Base-by-base conservation (phyloP, 2,797 vertebrate species). In the Muscicapa striata region DNA sequence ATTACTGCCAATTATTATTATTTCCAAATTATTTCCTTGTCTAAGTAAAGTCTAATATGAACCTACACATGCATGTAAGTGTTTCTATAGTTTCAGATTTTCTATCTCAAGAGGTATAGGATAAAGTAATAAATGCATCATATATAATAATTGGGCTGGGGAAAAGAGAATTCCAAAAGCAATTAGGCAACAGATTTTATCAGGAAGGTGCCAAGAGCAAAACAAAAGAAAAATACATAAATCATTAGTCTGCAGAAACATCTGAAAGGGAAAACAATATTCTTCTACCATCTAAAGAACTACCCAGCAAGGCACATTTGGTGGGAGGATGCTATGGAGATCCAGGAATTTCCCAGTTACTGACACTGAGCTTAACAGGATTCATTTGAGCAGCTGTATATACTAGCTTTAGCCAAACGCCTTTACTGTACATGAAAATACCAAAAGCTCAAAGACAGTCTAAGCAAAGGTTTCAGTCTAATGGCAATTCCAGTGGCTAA, bases 111-210 rank as follows among this genome's bases (percentile, higher is more conserved):
- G 49, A 90, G 82, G 30, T 26, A 84, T 30, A 18, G 5, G 90
- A 77, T 69, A 78, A 69, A 95, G 49, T 77, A 46, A 73, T 73
- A 90, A 81, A 73, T 51, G 34, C 67, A 70, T 58, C 67, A 58
- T 69, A 70, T 58, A 82, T 82, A 63, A 74, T 76, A 54, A 90
- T 91, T 80, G 83, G 74, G 19, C 52, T 21, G 11, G 41, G 73
- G 38, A 27, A 46, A 91, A 93, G 29, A 73, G 18, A 93, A 96
- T 89, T 92, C 82, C 68, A 48, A 90, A 90, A 91, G 73, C 73
- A 94, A 95, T 90, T 93, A 93, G 90, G 90, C 80, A 94, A 90
- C 43, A 83, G 54, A 88, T 94, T 92, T 85, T 87, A 94, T 89
- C 45, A 1, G 40, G 20, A 81, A 92, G 34, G 30, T 96, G 85